phyloP scores from a whole-genome alignment of 2,113 vertebrate genomes.

The Larimichthys crocea region DNA sequence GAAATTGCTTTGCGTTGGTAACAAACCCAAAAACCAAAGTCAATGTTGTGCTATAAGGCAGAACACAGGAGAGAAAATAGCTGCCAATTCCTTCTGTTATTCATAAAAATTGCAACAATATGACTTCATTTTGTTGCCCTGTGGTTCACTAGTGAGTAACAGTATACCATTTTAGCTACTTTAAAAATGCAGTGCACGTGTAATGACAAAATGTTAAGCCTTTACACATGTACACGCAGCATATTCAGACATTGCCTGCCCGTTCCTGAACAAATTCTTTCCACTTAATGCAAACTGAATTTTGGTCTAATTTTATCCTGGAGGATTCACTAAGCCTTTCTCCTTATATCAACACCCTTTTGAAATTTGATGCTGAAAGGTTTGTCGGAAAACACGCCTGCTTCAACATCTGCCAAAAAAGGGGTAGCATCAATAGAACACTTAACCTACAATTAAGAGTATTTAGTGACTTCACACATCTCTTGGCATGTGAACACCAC shows the following conservation, averaged over 20 bases:
- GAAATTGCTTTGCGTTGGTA: background rate
- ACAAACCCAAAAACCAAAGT: background rate
- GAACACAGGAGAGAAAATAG: background rate
- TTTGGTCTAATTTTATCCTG: constrained; percentile 22
- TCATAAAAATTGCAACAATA: constrained; percentile 7
- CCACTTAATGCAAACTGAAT: constrained; percentile 12
- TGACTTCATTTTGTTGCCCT: constrained; percentile 4
- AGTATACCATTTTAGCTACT: constrained; percentile 8
- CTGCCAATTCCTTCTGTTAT: background rate
- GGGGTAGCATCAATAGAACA: constrained; percentile 39
- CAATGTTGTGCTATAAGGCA: background rate
- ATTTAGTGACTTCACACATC: constrained; percentile 64
- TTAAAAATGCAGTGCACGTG: constrained; percentile 9
- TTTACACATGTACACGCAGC: constrained; percentile 24
- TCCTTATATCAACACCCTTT: constrained; percentile 17
- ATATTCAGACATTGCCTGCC: background rate
- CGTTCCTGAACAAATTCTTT: constrained; percentile 34
- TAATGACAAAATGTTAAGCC: constrained; percentile 15
- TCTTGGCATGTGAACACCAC: constrained; percentile 52
- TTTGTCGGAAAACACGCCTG: constrained; percentile 24
- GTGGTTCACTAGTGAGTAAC: constrained; percentile 1
- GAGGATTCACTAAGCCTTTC: constrained; percentile 8
- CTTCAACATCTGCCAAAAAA: constrained; percentile 60
- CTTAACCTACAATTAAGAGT: constrained; percentile 70
- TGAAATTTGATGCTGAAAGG: constrained; percentile 46